A percentile compares a stretch with the other conserved stretches of the same genome.
phyloP scores from a whole-genome alignment of 92 coral and sea anemone genomes.

The Heliopora coerulea region DNA sequence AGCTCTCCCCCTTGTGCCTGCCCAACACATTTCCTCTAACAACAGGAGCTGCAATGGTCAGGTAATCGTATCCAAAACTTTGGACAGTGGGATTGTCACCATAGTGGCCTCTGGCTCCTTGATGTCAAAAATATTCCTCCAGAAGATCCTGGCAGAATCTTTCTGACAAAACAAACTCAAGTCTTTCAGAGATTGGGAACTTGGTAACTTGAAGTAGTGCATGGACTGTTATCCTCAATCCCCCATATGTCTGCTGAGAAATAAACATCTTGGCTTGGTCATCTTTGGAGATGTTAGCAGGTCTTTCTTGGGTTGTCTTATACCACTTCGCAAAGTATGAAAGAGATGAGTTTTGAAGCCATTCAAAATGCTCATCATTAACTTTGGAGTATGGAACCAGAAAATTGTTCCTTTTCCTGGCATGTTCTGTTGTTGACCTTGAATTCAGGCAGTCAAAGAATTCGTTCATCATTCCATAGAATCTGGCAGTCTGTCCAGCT shows the following conservation, averaged over 20 bases:
- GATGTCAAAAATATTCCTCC: conserved; percentile 60
- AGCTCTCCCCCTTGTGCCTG: conserved; percentile 44
- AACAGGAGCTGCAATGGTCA: conserved; percentile 51
- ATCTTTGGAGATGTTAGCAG: conserved; percentile 49
- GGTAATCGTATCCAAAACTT: conserved; percentile 54
- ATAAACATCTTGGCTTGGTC: conserved; percentile 53
- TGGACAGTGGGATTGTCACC: conserved; percentile 59
- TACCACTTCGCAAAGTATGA: too few species aligned
- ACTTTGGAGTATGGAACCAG: conserved; percentile 44
- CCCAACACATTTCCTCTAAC: conserved; percentile 57
- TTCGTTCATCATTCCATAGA: too few species aligned
- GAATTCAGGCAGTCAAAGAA: too few species aligned
- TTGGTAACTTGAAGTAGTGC: conserved; percentile 44
- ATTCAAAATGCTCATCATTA: too few species aligned
- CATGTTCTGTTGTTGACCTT: conserved; percentile 47
- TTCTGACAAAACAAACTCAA: too few species aligned
- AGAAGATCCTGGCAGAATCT: conserved; percentile 55
- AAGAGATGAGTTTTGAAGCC: too few species aligned
- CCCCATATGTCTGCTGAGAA: conserved; percentile 58
- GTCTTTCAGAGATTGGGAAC: conserved; percentile 56
- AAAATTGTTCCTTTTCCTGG: conserved; percentile 44
- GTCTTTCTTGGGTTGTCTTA: conserved; percentile 50
- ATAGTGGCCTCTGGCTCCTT: conserved; percentile 51
- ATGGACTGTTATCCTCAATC: conserved; percentile 55
- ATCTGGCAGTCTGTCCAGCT: too few species aligned